Evolutionary conservation across 2,888 invertebrate genomes (phyloP).

Genomic region (Ectobius pallidus): DNA sequence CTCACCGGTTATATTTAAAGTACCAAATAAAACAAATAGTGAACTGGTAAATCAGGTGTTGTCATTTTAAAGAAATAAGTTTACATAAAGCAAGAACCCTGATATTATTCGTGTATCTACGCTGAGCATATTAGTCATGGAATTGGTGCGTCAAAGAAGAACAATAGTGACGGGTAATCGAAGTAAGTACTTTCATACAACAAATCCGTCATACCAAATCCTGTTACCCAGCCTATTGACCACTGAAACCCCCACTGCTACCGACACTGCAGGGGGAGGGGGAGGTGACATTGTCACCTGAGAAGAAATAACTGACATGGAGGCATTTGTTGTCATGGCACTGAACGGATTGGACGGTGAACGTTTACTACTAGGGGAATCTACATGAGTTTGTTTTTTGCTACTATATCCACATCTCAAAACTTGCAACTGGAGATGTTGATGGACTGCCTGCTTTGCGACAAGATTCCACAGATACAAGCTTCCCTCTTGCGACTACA

Average conservation of each 20-base stretch:
- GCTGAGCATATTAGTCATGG: no score
- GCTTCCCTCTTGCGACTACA: slow-evolving; percentile 63
- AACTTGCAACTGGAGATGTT: slow-evolving; percentile 16
- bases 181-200: no score
- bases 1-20: no score
- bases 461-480: slow-evolving; percentile 61
- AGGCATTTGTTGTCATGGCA: slow-evolving; percentile 4
- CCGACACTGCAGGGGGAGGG: slow-evolving; percentile 53
- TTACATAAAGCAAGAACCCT: no score
- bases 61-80: no score
- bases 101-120: no score
- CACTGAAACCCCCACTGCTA: slow-evolving; percentile 59
- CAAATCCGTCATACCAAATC: no score
- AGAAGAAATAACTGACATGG: neutral
- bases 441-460: slow-evolving; percentile 32
- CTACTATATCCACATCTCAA: slow-evolving; percentile 14
- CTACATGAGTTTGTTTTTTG: slow-evolving; percentile 25
- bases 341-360: slow-evolving; percentile 31
- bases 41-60: no score
- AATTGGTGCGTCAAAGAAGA: no score
- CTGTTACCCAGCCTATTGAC: no score
- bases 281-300: slow-evolving; percentile 48
- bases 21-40: no score
- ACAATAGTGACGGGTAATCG: no score
- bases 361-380: slow-evolving; percentile 33